Base-by-base conservation (phyloP, 2,797 vertebrate species). In the Glossophaga mutica region DNA sequence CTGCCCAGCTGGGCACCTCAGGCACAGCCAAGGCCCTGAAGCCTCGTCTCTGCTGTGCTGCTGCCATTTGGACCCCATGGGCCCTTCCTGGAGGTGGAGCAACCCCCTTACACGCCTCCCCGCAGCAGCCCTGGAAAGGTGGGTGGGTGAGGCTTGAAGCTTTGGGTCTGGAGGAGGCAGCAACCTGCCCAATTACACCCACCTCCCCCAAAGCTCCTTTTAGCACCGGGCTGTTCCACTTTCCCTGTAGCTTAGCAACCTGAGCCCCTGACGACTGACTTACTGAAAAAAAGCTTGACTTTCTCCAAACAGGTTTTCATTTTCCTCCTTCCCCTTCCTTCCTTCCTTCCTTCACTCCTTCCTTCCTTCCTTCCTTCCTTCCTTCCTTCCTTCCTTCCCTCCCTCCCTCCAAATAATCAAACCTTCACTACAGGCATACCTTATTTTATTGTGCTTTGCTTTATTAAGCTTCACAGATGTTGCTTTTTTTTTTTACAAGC, bases 181-280 rank as follows among this genome's bases (percentile, higher is more conserved):
- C 67, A 86, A 76, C 87, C 57, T 96, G 62, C 78, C 59, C 84
- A 77, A 86, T 92, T 50, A 52, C 19, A 18, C 18, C 44, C 22
- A 46, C 77, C 44, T 94, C 50, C 94, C 84, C 42, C 92, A 95
- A 94, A 68, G 74, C 96, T 59, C 55, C 85, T 95, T 95, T 94
- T 95, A 4, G 90, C 57, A 32, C 79, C 6, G 21, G 89, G 95
- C 78, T 94, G 92, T 85, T 91, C 85, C 77, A 70, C 57, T 97
- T 97, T 93, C 83, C 78, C 68, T 50, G 94, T 89, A 97, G 85
- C 87, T 94, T 96, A 94, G 93, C 96, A 98, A 93, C 90, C 92
- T 34, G 19, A 34, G 34, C 78, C 95, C 76, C 91, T 81, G 78
- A 79, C 90, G 91, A 73, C 91, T 68, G 48, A 87, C 93, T 94